Evolutionary conservation across 1,140 invertebrate species (phyloP), one percentile per base, ranked within the genome.

Genomic region (Camponotus pennsylvanicus): DNA sequence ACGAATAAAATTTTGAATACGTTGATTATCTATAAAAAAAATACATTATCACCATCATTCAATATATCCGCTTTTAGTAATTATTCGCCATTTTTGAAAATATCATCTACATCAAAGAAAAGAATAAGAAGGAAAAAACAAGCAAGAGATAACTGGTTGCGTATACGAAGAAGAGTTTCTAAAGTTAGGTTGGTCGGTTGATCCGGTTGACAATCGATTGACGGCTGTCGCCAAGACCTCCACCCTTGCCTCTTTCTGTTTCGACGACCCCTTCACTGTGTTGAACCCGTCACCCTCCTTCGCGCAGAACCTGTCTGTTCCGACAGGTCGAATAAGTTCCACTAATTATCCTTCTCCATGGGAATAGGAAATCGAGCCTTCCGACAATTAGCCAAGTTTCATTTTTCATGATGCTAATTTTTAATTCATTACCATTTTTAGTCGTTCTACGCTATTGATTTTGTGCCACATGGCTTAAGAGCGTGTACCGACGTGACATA

Each of bases 181-280:
- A 71, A 88, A 89, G 90, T 94, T 92, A 94, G 95, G 94, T 95
- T 94, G 91, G 94, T 92, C 88, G 92, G 92, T 92, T 95, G 94
- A 95, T 94, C 95, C 93, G 94, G 93, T 95, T 95, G 95, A 95
- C 95, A 95, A 95, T 95, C 95, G 94, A 95, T 95, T 95, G 95
- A 95, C 94, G 95, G 92, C 95, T 95, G 94, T 95, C 95, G 94
- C 93, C 93, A 94, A 95, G 94, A 95, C 92, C 93, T 91, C 91
- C 91, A 91, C 92, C 91, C 91, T 92, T 92, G 89, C 89, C 91
- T 86, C 91, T 88, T 89, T 88, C 89, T 89, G 86, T 88, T 85
- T 75, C 88, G 89, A 88, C 76, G 52, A 77, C 76, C 83, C 79
- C 89, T 92, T 82, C 70, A 91, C 77, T 85, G 64, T 73, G 49